Percentiles rank a stretch among this genome's conserved stretches.
These are phyloP conservation scores for Zenarchopterus dispar DNA, from an alignment of 2,797 vertebrate genomes.

Conservation along the genomic window DNA sequence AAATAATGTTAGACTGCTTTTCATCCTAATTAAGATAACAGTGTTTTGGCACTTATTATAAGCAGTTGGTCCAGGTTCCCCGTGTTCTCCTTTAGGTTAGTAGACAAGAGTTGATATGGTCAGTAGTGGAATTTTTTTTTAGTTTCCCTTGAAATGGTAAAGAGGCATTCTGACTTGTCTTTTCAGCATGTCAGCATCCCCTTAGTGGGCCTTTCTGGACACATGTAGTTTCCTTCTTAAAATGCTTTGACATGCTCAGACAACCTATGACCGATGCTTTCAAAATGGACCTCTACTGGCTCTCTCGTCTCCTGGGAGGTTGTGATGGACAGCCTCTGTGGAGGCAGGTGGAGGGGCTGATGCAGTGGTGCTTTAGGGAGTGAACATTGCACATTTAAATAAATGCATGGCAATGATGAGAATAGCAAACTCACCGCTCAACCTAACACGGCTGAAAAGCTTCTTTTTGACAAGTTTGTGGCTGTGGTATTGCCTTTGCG, in stretches of 20 bases:
- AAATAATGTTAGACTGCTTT: too few species aligned
- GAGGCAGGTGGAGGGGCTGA: slow-evolving; percentile 1
- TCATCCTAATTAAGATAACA: too few species aligned
- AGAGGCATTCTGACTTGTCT: not conserved
- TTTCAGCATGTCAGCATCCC: slow-evolving; percentile 10
- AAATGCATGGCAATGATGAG: slow-evolving; percentile 61
- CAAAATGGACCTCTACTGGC: slow-evolving; percentile 19
- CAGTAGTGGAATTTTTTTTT: not conserved
- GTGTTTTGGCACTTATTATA: too few species aligned
- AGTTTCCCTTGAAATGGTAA: not conserved
- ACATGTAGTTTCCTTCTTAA: slow-evolving; percentile 21
- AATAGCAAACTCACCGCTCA: slow-evolving; percentile 23
- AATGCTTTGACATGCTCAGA: slow-evolving; percentile 37
- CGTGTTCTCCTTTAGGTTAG: too few species aligned
- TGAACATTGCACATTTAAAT: slow-evolving; percentile 51
- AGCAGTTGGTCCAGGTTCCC: too few species aligned
- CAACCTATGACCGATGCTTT: slow-evolving; percentile 30
- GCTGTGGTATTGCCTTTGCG: slow-evolving; percentile 45
- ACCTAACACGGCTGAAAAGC: slow-evolving; percentile 29
- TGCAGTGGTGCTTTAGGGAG: slow-evolving; percentile 7
- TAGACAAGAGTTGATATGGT: not conserved
- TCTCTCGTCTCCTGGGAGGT: slow-evolving; percentile 28
- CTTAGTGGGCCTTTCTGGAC: slow-evolving; percentile 2
- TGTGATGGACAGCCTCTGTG: slow-evolving; percentile 39
- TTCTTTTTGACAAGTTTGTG: slow-evolving; percentile 25